phyloP scores from a whole-genome alignment of 2,113 vertebrate species.

The Gadus chalcogrammus region DNA sequence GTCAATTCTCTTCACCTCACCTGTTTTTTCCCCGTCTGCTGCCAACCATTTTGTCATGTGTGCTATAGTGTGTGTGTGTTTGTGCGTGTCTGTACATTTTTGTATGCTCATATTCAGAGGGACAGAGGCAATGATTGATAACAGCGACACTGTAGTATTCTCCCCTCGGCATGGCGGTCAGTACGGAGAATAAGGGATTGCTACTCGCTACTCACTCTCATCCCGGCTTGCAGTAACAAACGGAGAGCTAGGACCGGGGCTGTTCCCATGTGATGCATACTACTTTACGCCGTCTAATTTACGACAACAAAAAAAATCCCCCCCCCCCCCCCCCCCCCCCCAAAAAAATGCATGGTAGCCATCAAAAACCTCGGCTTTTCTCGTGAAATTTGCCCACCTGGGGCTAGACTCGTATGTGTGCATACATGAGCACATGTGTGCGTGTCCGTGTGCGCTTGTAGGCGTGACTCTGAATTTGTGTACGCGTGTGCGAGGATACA shows the following conservation, averaged over 20 bases:
- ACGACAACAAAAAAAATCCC: slow-evolving; percentile 74
- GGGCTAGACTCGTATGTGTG: slow-evolving; percentile 76
- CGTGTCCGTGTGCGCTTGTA: slow-evolving; percentile 71
- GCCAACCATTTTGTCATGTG: slow-evolving; percentile 65
- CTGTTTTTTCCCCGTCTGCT: slow-evolving; percentile 62
- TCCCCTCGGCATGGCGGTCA: slow-evolving; percentile 42
- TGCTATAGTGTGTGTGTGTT: slow-evolving; percentile 10
- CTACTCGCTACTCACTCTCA: slow-evolving; percentile 23
- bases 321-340: too few species aligned
- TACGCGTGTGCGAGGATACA: slow-evolving; percentile 63
- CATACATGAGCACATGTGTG: slow-evolving; percentile 72
- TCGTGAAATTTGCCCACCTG: slow-evolving; percentile 91
- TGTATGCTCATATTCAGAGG: slow-evolving; percentile 51
- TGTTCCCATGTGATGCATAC: slow-evolving; percentile 24
- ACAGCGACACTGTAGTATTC: slow-evolving; percentile 49
- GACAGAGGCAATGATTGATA: slow-evolving; percentile 49
- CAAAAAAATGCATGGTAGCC: slow-evolving; percentile 70
- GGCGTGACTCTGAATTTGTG: slow-evolving; percentile 59
- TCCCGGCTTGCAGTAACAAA: slow-evolving; percentile 51
- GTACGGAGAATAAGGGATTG: too few species aligned
- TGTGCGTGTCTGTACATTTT: slow-evolving; percentile 45
- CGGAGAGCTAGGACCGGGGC: slow-evolving; percentile 48
- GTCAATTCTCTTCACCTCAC: slow-evolving; percentile 59
- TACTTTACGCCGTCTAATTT: slow-evolving; percentile 45
- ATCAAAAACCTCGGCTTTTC: slow-evolving; percentile 87